Conservation (phyloP, 2,797 vertebrate species). For the Labeo calbasu region DNA sequence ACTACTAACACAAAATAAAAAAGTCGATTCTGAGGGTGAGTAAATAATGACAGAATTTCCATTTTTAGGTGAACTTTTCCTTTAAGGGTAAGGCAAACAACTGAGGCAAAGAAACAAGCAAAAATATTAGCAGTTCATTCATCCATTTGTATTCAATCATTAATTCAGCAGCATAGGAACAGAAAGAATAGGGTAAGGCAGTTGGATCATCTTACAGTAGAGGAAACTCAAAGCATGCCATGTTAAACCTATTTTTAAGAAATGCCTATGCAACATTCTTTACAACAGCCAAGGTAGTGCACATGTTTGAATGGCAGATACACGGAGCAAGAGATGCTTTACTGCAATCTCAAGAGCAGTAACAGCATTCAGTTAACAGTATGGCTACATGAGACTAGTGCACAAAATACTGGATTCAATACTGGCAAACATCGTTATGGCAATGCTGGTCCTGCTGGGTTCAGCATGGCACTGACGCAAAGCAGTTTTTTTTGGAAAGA, state of each 20-base stretch:
- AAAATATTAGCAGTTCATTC: background rate
- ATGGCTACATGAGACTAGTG: constrained; percentile 44
- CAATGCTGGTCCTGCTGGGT: constrained; percentile 66
- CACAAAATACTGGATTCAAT: constrained; percentile 42
- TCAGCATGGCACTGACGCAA: constrained; percentile 55
- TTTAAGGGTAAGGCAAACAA: background rate
- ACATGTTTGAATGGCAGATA: constrained; percentile 10
- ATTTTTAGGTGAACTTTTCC: background rate
- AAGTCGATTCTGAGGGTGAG: background rate
- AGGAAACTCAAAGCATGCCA: constrained; percentile 19
- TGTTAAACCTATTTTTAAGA: background rate
- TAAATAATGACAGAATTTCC: background rate
- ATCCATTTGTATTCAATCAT: background rate
- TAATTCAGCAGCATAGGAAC: background rate
- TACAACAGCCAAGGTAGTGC: constrained; percentile 3
- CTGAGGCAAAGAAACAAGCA: background rate
- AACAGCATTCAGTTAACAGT: constrained; percentile 27
- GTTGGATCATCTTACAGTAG: background rate
- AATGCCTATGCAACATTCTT: background rate
- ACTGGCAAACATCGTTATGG: constrained; percentile 42
- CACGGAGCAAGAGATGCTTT: constrained; percentile 25
- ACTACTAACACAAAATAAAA: background rate
- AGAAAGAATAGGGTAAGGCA: constrained; percentile 19
- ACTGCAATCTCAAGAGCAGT: constrained; percentile 23
- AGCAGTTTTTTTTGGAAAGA: background rate